phyloP scores from a whole-genome alignment of 2,113 vertebrate species.

The Sitta europaea region DNA sequence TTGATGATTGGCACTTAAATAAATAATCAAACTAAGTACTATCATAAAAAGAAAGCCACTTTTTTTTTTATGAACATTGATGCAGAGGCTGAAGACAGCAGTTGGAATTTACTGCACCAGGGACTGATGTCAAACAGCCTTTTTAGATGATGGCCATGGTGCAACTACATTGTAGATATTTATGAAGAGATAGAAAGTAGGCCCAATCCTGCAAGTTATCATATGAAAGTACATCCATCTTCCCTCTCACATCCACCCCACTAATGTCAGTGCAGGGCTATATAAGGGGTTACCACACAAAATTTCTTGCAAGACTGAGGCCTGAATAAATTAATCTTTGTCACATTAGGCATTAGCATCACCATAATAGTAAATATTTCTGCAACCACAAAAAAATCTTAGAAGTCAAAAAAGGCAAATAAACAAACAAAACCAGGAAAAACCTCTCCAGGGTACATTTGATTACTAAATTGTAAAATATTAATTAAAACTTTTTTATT shows the following conservation, averaged over 20 bases:
- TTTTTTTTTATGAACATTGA: conserved; percentile 32
- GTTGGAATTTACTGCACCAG: not conserved
- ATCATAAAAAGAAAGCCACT: conserved; percentile 27
- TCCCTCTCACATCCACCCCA: not conserved
- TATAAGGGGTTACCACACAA: not conserved
- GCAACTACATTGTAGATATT: not conserved
- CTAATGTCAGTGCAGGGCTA: not conserved
- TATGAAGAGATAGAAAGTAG: conserved; percentile 36
- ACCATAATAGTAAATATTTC: conserved; percentile 40
- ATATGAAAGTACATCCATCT: not conserved
- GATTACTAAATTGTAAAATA: not conserved
- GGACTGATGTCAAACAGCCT: conserved; percentile 6
- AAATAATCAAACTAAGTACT: conserved; percentile 55
- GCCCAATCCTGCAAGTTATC: not conserved
- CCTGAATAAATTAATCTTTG: conserved; percentile 38
- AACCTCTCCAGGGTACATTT: conserved; percentile 15
- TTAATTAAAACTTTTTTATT: not conserved
- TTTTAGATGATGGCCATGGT: conserved; percentile 18
- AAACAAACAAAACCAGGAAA: not conserved
- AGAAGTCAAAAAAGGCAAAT: not conserved
- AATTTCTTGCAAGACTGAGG: not conserved
- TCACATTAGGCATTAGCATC: conserved; percentile 55
- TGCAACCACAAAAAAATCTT: conserved; percentile 26
- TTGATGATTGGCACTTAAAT: conserved; percentile 66
- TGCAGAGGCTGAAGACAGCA: conserved; percentile 46